These are phyloP conservation scores for Dusona sp. DNA, from an alignment of 2,888 invertebrate species.

Conservation along the genomic window DNA sequence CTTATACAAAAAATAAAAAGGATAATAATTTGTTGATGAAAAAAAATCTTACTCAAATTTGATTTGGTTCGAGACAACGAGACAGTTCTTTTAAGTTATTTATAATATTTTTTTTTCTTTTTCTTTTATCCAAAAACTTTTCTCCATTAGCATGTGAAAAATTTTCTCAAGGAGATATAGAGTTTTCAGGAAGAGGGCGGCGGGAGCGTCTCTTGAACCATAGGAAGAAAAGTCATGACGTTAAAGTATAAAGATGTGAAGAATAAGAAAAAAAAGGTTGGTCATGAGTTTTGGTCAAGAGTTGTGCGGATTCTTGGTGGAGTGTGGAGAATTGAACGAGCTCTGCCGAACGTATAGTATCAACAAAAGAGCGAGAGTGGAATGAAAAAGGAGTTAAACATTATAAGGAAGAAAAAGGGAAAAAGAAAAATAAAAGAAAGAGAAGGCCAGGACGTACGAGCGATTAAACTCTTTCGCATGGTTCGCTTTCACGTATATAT, in stretches of 20 bases:
- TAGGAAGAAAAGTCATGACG: constrained; percentile 6
- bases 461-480: constrained; percentile 68
- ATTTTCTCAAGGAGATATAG: constrained; percentile 45
- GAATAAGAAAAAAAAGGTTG: not conserved
- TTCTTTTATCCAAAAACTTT: constrained; percentile 48
- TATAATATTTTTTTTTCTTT: constrained; percentile 31
- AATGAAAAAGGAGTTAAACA: constrained; percentile 14
- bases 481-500: constrained; percentile 47
- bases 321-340: constrained; percentile 54
- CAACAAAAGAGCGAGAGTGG: constrained; percentile 55
- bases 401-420: constrained; percentile 11
- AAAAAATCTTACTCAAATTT: constrained; percentile 43
- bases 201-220: constrained; percentile 14
- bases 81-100: constrained; percentile 27
- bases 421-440: constrained; percentile 28
- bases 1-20: constrained; percentile 6
- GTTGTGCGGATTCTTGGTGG: constrained; percentile 25
- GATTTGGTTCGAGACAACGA: constrained; percentile 19
- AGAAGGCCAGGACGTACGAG: constrained; percentile 60
- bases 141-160: constrained; percentile 60
- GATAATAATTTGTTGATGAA: constrained; percentile 9
- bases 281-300: constrained; percentile 32
- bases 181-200: constrained; percentile 13
- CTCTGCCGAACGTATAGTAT: constrained; percentile 41
- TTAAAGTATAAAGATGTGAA: constrained; percentile 16